phyloP scores from a whole-genome alignment of 2,797 vertebrate genomes.

The Sciurus carolinensis region DNA sequence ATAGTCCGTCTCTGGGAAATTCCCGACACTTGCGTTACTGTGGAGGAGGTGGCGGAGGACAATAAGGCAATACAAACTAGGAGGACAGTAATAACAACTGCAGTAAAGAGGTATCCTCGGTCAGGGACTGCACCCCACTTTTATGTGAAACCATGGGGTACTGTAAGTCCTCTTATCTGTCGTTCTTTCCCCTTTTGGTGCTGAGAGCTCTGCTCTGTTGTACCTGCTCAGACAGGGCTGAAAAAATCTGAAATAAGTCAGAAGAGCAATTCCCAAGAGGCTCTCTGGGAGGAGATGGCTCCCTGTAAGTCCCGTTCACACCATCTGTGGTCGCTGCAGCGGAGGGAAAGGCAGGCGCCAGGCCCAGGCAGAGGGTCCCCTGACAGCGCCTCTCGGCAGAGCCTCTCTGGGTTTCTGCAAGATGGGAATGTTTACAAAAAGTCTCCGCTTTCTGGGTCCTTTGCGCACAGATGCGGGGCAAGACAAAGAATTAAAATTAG shows the following conservation, averaged over 20 bases:
- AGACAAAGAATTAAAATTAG: neutral
- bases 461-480: neutral
- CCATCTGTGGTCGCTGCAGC: neutral
- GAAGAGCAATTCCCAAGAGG: neutral
- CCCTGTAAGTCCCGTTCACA: neutral
- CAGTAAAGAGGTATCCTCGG: neutral
- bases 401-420: neutral
- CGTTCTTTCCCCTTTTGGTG: neutral
- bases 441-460: neutral
- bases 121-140: neutral
- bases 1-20: neutral
- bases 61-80: neutral
- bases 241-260: neutral
- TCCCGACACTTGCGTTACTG: neutral
- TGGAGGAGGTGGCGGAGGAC: neutral
- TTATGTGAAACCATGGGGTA: neutral
- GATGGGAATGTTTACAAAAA: neutral
- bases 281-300: neutral
- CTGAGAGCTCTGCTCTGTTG: neutral
- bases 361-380: neutral
- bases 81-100: neutral
- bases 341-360: neutral
- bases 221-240: neutral
- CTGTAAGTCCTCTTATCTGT: neutral
- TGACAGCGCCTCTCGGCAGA: fast-evolving